Evolutionary conservation across 2,113 vertebrate genomes (phyloP), one percentile per base, ranked within the genome.

Genomic region (Ophiodon elongatus): DNA sequence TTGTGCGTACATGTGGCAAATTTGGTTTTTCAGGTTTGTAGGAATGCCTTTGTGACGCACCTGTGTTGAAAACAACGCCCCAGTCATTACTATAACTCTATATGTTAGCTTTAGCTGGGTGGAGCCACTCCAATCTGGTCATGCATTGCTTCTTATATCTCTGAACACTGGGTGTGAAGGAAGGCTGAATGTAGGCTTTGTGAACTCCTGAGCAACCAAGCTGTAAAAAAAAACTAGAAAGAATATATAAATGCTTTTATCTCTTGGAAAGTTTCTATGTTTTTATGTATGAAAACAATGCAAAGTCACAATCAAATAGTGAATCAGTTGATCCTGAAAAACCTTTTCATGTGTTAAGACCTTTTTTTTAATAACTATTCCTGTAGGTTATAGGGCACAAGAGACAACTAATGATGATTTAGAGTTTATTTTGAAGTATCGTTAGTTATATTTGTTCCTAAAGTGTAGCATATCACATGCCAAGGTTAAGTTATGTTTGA

Each of bases 11-110:
- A 31, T 82, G 23, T 11, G 57, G 3, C 29, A 29, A 29, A 43
- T 9, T 3, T 67, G 59, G 80, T 76, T 83, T 88, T 92, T 88
- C 82, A 79, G 77, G 86, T 89, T 89, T 86, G 35, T n/a, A 56
- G 76, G 84, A 93, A 86, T 88, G 80, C 27, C 35, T 76, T 74
- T 83, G 74, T 82, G 82, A 73, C 45, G 2, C 76, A 88, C 86
- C 85, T 83, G 79, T 71, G 56, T 67, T 72, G 67, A 41, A 60
- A 78, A 41, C 65, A 79, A 70, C n/a, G 4, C 52, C 43, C n/a
- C 21, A 82, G 41, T 80, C 82, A 69, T 62, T 57, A 23, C 25
- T 25, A 21, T 50, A 52, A 50, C 66, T 41, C 59, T 54, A 27
- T 9, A 9, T 76, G 69, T 80, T 78, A 37, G 43, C 66, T 73